Conservation (phyloP, 2,113 vertebrate genomes). For the Leptobrachium ailaonicum region DNA sequence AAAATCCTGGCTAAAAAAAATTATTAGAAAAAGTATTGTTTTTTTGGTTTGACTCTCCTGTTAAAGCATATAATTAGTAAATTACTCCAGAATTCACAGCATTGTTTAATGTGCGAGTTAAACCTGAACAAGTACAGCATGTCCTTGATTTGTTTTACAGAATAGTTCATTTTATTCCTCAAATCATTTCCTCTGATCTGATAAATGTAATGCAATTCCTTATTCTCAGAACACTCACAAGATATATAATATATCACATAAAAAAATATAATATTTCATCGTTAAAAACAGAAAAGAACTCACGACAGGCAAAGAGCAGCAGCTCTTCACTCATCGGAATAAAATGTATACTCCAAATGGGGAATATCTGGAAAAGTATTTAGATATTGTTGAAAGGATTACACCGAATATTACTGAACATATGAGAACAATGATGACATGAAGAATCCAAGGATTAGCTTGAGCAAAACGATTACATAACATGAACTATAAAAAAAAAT, state of each 20-base stretch:
- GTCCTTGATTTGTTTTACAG: too few species aligned
- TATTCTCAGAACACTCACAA: not conserved
- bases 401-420: constrained; percentile 61
- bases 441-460: constrained; percentile 68
- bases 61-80: too few species aligned
- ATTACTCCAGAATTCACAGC: too few species aligned
- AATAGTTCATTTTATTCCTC: too few species aligned
- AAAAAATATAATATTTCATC: not conserved
- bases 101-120: too few species aligned
- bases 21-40: too few species aligned
- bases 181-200: not conserved
- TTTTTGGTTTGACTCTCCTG: too few species aligned
- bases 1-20: too few species aligned
- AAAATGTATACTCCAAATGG: constrained; percentile 44
- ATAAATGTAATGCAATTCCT: not conserved
- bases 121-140: too few species aligned
- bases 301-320: constrained; percentile 48
- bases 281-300: not conserved
- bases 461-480: constrained; percentile 80
- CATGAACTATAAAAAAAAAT: constrained; percentile 78
- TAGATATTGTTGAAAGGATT: constrained; percentile 68
- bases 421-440: constrained; percentile 62
- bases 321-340: constrained; percentile 50
- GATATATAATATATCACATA: not conserved
- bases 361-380: constrained; percentile 62